Percentiles rank a stretch among this genome's conserved stretches.
These are phyloP conservation scores for Pilophorus perplexus DNA, from an alignment of 2,888 invertebrate species.

Conservation along the genomic window DNA sequence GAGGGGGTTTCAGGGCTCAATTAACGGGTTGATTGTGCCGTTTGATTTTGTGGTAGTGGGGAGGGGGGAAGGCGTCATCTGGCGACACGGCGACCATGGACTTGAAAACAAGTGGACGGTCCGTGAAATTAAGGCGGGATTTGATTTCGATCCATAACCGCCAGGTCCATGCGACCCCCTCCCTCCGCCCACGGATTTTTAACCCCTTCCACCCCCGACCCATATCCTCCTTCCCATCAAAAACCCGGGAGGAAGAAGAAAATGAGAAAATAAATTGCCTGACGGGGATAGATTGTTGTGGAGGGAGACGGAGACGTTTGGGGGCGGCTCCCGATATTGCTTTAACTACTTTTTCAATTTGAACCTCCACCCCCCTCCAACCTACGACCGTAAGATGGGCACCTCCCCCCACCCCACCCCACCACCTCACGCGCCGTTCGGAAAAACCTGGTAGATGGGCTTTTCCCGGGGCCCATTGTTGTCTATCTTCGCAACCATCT, in stretches of 20 bases:
- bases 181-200: not conserved
- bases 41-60: too few relatives aligned
- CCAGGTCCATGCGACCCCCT: too few relatives aligned
- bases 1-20: too few relatives aligned
- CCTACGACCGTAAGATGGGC: not conserved
- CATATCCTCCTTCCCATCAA: slow-evolving; percentile 30
- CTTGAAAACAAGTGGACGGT: too few relatives aligned
- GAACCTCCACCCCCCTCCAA: slow-evolving; percentile 7
- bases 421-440: not conserved
- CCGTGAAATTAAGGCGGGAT: too few relatives aligned
- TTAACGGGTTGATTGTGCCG: too few relatives aligned
- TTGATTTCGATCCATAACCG: too few relatives aligned
- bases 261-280: slow-evolving; percentile 43
- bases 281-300: slow-evolving; percentile 44
- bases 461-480: slow-evolving; percentile 11
- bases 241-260: slow-evolving; percentile 40
- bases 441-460: not conserved
- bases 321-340: slow-evolving; percentile 37
- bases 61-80: too few relatives aligned
- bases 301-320: not conserved
- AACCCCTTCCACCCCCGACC: slow-evolving; percentile 4
- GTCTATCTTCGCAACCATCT: slow-evolving; percentile 19
- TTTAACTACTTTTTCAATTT: slow-evolving; percentile 44
- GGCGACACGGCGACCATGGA: too few relatives aligned
- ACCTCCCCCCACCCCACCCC: not conserved